Percentiles rank a stretch among this genome's conserved stretches.
These are phyloP conservation scores for Odobenus rosmarus DNA, from an alignment of 2,113 vertebrate species.

Conservation along the genomic window DNA sequence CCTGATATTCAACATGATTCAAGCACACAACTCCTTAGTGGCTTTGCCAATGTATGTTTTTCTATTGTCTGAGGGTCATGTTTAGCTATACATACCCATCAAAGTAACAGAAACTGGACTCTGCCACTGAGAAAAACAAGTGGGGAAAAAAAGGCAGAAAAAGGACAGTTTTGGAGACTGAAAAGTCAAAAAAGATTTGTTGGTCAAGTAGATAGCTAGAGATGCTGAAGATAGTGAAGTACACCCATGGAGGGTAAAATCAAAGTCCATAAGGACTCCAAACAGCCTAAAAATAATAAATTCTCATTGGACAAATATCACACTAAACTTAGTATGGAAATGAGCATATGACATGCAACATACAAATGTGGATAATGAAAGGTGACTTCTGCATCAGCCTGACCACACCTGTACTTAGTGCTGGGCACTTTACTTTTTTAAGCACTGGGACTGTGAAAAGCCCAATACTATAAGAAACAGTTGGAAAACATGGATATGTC, in stretches of 20 bases:
- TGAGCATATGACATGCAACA: neutral
- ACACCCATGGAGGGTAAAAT: neutral
- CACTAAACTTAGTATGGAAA: neutral
- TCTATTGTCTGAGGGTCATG: neutral
- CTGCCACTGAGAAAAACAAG: neutral
- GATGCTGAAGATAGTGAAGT: neutral
- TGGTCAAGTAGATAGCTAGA: neutral
- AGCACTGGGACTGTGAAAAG: neutral
- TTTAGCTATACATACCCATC: neutral
- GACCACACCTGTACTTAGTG: neutral
- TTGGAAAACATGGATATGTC: neutral
- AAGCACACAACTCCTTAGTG: neutral
- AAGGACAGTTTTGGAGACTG: neutral
- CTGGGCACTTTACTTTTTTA: conserved; percentile 11
- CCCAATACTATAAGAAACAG: neutral
- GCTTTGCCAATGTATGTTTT: neutral
- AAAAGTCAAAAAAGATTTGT: neutral
- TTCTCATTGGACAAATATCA: conserved; percentile 16
- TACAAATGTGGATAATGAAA: neutral
- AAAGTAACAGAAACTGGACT: neutral
- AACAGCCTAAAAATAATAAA: neutral
- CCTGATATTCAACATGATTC: neutral
- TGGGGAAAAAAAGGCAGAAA: neutral
- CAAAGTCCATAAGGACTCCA: neutral
- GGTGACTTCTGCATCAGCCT: neutral